phyloP scores from a whole-genome alignment of 2,113 vertebrate species.

The Lipotes vexillifer region DNA sequence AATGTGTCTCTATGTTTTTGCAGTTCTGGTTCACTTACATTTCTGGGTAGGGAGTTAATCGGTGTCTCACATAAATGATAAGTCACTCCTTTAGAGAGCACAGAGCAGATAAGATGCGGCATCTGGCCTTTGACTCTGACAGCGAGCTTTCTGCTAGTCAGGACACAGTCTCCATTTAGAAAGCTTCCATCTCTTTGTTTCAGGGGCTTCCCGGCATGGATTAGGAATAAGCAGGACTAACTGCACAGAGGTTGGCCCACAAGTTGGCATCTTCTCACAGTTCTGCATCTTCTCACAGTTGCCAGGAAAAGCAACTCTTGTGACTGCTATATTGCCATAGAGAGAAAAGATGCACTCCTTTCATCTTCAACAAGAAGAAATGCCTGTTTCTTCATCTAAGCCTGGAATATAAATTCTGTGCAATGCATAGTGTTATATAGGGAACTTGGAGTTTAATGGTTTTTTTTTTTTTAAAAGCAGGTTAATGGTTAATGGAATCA shows the following conservation, averaged over 20 bases:
- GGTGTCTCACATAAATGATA: background rate
- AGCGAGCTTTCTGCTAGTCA: background rate
- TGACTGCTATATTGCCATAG: background rate
- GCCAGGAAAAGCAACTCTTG: conserved; percentile 44
- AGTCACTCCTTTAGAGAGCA: background rate
- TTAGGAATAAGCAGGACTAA: background rate
- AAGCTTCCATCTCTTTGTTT: background rate
- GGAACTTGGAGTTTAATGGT: background rate
- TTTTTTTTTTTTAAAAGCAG: background rate
- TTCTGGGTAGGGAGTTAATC: background rate
- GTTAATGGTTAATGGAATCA: background rate
- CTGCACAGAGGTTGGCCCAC: conserved; percentile 24
- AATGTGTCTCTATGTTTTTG: background rate
- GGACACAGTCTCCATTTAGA: background rate
- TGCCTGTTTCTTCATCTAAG: background rate
- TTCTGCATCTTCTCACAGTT: background rate
- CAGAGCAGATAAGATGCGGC: background rate
- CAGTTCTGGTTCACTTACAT: background rate
- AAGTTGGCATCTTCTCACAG: background rate
- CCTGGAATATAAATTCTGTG: background rate
- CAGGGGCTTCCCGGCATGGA: background rate
- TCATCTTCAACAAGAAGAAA: background rate
- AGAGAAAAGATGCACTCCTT: background rate
- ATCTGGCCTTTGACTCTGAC: background rate
- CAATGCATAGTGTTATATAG: background rate